Conservation (phyloP, 2,888 invertebrate genomes). For the Rhagium mordax region DNA sequence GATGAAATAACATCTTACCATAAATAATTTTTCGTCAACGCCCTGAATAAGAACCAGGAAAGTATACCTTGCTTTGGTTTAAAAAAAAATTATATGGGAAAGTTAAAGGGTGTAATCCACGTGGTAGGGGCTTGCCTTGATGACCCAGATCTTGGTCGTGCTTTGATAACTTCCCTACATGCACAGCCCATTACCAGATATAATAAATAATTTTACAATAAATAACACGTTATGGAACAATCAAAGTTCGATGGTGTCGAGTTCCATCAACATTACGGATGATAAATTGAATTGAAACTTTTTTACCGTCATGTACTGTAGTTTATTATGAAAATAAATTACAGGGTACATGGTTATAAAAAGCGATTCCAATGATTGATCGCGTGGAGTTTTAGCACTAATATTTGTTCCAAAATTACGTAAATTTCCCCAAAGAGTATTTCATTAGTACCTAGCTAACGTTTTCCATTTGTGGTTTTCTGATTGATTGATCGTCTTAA, state of each 20-base stretch:
- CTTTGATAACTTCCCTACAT: background rate
- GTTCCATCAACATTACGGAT: background rate
- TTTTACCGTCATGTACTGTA: background rate
- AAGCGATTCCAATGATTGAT: background rate
- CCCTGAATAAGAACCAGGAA: background rate
- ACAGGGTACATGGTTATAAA: background rate
- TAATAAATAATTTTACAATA: background rate
- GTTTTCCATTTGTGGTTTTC: background rate
- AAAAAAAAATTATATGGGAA: background rate
- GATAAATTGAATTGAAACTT: background rate
- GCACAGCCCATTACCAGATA: background rate
- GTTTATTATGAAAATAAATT: conserved; percentile 6
- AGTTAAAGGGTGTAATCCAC: conserved; percentile 5
- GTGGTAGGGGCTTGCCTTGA: background rate
- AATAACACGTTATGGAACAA: background rate
- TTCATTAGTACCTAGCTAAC: background rate
- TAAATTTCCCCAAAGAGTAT: background rate
- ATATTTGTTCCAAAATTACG: background rate
- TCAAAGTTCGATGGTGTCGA: background rate
- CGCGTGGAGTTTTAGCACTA: background rate
- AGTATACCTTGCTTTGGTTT: background rate
- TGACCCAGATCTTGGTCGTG: background rate
- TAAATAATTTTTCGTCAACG: background rate
- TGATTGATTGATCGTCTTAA: background rate
- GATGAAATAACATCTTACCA: background rate